These are phyloP conservation scores for Oxyura jamaicensis DNA, from an alignment of 2,113 vertebrate genomes.

Conservation along the genomic window DNA sequence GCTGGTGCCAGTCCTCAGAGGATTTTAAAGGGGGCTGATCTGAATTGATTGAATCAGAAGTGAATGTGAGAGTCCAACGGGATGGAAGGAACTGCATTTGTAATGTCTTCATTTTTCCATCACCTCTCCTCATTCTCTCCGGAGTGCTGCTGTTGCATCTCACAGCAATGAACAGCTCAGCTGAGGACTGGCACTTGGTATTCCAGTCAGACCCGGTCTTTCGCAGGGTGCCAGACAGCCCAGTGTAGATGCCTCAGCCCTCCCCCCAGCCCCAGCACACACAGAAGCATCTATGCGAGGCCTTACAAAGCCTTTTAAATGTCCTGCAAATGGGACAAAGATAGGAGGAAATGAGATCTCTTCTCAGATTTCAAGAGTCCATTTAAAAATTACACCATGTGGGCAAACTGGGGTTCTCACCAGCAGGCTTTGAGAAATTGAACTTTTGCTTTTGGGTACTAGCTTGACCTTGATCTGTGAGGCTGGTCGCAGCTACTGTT, in stretches of 20 bases:
- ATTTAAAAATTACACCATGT: constrained; percentile 24
- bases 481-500: not conserved
- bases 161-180: not conserved
- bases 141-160: not conserved
- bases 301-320: constrained; percentile 55
- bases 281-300: constrained; percentile 58
- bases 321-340: constrained; percentile 45
- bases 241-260: constrained; percentile 32
- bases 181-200: constrained; percentile 13
- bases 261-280: constrained; percentile 18
- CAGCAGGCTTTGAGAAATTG: not conserved
- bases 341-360: constrained; percentile 63
- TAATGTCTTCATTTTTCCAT: not conserved
- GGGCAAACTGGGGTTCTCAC: constrained; percentile 10
- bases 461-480: constrained; percentile 6
- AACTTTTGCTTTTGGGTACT: not conserved
- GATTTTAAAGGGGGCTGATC: not conserved
- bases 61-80: not conserved
- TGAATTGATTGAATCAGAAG: not conserved
- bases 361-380: constrained; percentile 52
- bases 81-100: not conserved
- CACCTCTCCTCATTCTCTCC: not conserved
- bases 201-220: constrained; percentile 28
- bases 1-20: not conserved
- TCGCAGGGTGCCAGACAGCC: constrained; percentile 41